A percentile compares a stretch with the other conserved stretches of the same genome.
Conservation (phyloP, 2,797 vertebrate genomes). For the Phrynocephalus guinanensis region DNA sequence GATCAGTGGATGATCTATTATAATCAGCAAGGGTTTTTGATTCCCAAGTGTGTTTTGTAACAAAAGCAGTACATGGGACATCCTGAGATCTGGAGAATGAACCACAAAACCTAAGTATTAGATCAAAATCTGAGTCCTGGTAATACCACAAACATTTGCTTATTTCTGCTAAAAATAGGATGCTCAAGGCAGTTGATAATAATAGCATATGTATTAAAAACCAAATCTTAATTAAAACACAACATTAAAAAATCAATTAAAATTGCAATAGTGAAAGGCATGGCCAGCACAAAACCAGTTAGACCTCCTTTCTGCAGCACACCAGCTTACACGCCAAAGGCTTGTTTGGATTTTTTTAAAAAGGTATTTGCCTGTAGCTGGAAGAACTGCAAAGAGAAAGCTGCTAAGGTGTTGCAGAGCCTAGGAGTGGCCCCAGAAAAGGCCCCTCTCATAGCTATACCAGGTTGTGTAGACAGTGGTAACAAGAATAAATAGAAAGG, state of each 20-base stretch:
- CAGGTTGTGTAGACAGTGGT: neutral
- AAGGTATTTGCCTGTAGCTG: neutral
- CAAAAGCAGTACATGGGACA: no score
- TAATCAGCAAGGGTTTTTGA: no score
- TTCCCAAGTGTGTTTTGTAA: no score
- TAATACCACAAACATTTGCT: no score
- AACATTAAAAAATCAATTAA: neutral
- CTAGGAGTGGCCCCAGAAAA: neutral
- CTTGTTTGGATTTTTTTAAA: neutral
- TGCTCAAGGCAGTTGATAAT: no score
- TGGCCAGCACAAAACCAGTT: neutral
- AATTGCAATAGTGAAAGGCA: neutral
- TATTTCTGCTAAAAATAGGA: no score
- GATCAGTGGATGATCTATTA: no score
- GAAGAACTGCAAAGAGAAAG: neutral
- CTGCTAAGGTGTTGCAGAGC: neutral
- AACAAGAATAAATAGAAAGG: neutral
- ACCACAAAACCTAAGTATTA: no score
- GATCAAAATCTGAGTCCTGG: no score
- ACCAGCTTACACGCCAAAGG: neutral
- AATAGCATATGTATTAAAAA: neutral
- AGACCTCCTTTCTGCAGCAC: neutral
- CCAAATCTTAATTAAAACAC: neutral
- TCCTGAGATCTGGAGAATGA: no score
- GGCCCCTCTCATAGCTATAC: neutral